Evolutionary conservation across 2,113 vertebrate genomes (phyloP), one percentile per base, ranked within the genome.

Genomic region (Epinephelus moara): DNA sequence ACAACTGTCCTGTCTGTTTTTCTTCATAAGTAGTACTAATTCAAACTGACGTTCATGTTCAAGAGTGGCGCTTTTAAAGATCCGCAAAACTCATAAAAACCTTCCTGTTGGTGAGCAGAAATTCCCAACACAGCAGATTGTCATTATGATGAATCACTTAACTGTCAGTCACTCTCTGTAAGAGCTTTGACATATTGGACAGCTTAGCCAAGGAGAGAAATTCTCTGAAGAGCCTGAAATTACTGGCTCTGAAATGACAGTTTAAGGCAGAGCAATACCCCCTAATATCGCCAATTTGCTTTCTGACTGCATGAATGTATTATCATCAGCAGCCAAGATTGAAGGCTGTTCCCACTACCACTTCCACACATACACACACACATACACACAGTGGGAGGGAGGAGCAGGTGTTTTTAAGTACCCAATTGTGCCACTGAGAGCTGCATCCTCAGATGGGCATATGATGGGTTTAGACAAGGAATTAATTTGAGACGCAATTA

Each of bases 401-500:
- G 78, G 81, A 91, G 85, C 94, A 94, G 93, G 91, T 94, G 93
- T 86, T 88, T 75, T 70, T 75, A 71, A 79, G 61, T 57, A 75
- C 27, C 27, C 71, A 71, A n/a, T 66, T 84, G 88, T 84, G 68
- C 73, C 52, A 57, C 50, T 52, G 90, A 80, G 76, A 80, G 80
- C 63, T 59, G 67, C 74, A 56, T 90, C 84, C 78, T 89, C 88
- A 84, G 77, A 86, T 86, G 90, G 90, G 87, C 73, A 89, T 93
- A 94, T 93, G 92, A 92, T 94, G 93, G 69, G 84, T 89, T 89
- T 89, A 82, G 93, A 90, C 80, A 86, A 87, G 85, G 87, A 93
- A 94, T 94, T 94, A 81, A 95, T 94, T 94, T 88, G 81, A 84
- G 64, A 80, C 59, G 61, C 84, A 86, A 85, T 93, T 85, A 81